Evolutionary conservation across 2,113 vertebrate species (phyloP).

Genomic region (Semnornis frantzii): DNA sequence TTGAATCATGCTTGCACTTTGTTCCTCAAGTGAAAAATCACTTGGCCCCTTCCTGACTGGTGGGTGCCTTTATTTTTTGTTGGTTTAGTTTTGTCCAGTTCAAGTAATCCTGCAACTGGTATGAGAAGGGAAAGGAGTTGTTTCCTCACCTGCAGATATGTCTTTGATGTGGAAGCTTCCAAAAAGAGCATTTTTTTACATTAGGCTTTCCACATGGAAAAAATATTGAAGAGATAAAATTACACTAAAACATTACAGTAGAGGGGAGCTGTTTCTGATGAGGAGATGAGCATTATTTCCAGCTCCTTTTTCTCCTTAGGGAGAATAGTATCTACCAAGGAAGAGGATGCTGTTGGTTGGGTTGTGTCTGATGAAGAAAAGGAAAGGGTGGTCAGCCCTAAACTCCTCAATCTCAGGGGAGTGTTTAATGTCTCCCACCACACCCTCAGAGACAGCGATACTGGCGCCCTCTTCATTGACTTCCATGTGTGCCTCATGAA

Average conservation of each 20-base stretch:
- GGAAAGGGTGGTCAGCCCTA: conserved; percentile 68
- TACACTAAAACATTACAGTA: neutral
- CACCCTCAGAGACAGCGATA: neutral
- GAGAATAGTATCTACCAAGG: conserved; percentile 67
- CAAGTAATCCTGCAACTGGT: neutral
- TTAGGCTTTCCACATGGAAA: neutral
- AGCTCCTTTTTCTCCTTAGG: neutral
- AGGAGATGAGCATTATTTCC: neutral
- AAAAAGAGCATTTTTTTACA: neutral
- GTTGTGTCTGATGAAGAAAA: conserved; percentile 70
- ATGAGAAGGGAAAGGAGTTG: neutral
- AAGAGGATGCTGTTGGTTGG: conserved; percentile 66
- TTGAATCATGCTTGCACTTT: neutral
- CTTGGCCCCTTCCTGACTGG: neutral
- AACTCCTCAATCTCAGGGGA: conserved; percentile 17
- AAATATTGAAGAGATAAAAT: neutral
- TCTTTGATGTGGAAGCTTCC: neutral
- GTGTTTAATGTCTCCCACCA: neutral
- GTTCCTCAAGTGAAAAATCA: neutral
- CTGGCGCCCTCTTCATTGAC: conserved; percentile 71
- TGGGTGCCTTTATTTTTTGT: neutral
- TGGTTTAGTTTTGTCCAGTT: neutral
- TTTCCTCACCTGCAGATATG: neutral
- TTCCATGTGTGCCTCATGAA: conserved; percentile 68
- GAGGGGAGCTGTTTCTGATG: neutral